Base-by-base conservation (phyloP, 2,888 invertebrate genomes). In the Mesorhabditis sp. region DNA sequence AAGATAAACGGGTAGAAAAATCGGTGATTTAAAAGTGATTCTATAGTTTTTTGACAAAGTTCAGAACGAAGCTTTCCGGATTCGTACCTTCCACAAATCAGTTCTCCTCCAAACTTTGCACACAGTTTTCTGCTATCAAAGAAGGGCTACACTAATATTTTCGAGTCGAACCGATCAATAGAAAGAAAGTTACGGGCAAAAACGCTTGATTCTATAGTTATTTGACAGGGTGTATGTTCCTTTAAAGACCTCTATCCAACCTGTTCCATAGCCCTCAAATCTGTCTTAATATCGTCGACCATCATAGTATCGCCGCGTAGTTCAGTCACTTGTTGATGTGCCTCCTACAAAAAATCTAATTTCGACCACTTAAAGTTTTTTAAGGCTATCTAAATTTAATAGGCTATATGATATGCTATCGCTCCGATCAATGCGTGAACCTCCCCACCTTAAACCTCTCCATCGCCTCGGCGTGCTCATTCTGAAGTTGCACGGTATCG, bases 271-370 rank as follows among this genome's bases (percentile, higher is more conserved):
- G 81, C 72, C 70, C 91, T 90, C 67, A 93, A 91, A 85, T 94
- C 94, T 77, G 91, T 90, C 78, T 92, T 91, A 72, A 94, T 90
- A 87, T 94, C 94, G 4, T 90, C 89, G 0, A 90, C 89, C n/a
- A 91, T 90, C 83, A 91, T 90, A 44, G 90, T 90, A 67, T 89
- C 88, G 45, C 86, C 69, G 42, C 77, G 71, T 4, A 76, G 71
- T 43, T 76, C 76, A 43, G 77, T 76, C 10, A 79, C 74, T 13
- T 75, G 74, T 10, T 77, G 64, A 65, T 84, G 84, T 6, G 80
- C 67, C 66, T 75, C 75, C 83, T 83, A 65, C 2, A 10, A 68
- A 28, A 58, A 43, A 10, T 5, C 5, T 6, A 28, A 28, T 50
- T 50, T 50, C 2, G 10, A 2, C 7, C 2, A 50, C n/a, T 13